Conservation (phyloP, 2,113 vertebrate species). For the Ceyx melanurus region DNA sequence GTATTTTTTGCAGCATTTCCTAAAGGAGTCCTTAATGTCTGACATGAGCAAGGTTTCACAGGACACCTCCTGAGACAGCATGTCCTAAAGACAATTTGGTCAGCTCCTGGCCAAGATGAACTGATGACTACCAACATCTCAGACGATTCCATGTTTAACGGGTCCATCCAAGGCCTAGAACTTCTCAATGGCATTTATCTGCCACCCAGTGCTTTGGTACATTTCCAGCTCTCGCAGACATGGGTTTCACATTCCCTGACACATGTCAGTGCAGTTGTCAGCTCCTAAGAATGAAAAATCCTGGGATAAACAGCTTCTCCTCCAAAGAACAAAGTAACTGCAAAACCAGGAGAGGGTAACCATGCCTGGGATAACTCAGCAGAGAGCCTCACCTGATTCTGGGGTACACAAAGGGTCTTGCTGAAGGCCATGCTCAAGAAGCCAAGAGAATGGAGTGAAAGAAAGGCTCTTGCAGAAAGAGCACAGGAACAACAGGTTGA, state of each 20-base stretch:
- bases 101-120: background rate
- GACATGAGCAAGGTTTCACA: background rate
- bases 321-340: accelerated
- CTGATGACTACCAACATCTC: background rate
- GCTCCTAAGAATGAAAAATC: background rate
- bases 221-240: background rate
- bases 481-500: background rate
- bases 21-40: background rate
- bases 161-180: background rate
- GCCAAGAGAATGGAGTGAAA: accelerated
- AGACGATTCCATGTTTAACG: accelerated
- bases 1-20: background rate
- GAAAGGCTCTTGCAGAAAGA: background rate
- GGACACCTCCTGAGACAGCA: background rate
- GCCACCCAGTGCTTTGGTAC: background rate
- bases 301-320: background rate
- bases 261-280: accelerated
- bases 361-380: background rate
- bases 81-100: background rate
- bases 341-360: background rate
- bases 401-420: background rate
- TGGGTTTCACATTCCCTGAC: background rate
- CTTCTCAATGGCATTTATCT: background rate
- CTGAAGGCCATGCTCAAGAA: background rate
- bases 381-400: background rate